Evolutionary conservation across 2,113 vertebrate genomes (phyloP).

Genomic region (Xiphophorus couchianus): DNA sequence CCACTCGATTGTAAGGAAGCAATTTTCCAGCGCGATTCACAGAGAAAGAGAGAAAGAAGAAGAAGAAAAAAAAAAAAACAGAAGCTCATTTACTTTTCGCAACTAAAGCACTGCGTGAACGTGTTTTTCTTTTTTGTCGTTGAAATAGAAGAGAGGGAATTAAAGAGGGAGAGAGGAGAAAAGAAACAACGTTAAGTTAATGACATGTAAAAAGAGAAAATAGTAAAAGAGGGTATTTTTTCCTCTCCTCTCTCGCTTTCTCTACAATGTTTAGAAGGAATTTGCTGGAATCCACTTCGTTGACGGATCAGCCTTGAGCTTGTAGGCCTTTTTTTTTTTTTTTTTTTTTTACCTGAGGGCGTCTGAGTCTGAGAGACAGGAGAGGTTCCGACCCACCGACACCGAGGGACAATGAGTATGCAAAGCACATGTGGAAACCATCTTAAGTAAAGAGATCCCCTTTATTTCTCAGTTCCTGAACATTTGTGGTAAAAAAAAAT

Average conservation of each 20-base stretch:
- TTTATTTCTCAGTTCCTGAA: too few relatives aligned
- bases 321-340: slow-evolving; percentile 81
- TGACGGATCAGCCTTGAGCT: slow-evolving; percentile 33
- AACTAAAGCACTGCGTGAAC: slow-evolving; percentile 97
- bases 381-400: too few relatives aligned
- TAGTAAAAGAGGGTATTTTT: slow-evolving; percentile 84
- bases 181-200: slow-evolving; percentile 83
- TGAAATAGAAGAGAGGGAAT: slow-evolving; percentile 90
- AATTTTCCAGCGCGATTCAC: slow-evolving; percentile 88
- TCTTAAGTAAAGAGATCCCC: too few relatives aligned
- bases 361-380: background rate
- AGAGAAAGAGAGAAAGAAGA: background rate
- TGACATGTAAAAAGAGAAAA: slow-evolving; percentile 79
- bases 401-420: too few relatives aligned
- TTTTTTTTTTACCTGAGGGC: slow-evolving; percentile 79
- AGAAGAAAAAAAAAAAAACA: slow-evolving; percentile 37
- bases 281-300: slow-evolving; percentile 90
- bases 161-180: slow-evolving; percentile 78
- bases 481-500: too few relatives aligned
- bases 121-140: slow-evolving; percentile 85
- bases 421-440: too few relatives aligned
- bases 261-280: slow-evolving; percentile 72
- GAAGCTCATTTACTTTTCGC: slow-evolving; percentile 89
- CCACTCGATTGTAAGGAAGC: slow-evolving; percentile 87
- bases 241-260: too few relatives aligned